phyloP scores from a whole-genome alignment of 1,140 invertebrate species.

The Lithobius niger region DNA sequence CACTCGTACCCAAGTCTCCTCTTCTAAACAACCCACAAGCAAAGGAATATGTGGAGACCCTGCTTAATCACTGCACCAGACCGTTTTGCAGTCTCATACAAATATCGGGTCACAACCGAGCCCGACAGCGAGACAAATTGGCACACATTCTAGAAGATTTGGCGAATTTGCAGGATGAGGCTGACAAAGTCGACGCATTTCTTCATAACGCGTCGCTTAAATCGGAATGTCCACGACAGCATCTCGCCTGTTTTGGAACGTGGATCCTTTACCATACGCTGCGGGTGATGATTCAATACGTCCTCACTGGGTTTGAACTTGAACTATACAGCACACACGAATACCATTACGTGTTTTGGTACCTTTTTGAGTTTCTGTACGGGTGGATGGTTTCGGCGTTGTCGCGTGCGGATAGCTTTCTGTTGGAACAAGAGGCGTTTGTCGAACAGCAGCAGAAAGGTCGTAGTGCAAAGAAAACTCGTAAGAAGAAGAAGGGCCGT shows the following conservation, averaged over 20 bases:
- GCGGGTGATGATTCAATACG: slow-evolving; percentile 87
- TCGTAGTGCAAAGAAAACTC: slow-evolving; percentile 31
- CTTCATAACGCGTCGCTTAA: slow-evolving; percentile 56
- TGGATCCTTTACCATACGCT: slow-evolving; percentile 95
- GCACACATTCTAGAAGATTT: slow-evolving; percentile 80
- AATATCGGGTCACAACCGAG: slow-evolving; percentile 85
- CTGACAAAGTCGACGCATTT: slow-evolving; percentile 76
- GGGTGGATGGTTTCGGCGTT: slow-evolving; percentile 84
- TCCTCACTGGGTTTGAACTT: slow-evolving; percentile 85
- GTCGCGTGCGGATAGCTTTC: slow-evolving; percentile 69
- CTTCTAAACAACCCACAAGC: slow-evolving; percentile 37
- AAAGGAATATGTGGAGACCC: slow-evolving; percentile 74
- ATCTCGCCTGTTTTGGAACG: slow-evolving; percentile 80
- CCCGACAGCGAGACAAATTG: slow-evolving; percentile 83
- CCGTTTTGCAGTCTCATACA: slow-evolving; percentile 78
- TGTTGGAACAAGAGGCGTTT: slow-evolving; percentile 56
- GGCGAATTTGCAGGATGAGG: slow-evolving; percentile 83
- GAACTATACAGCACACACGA: slow-evolving; percentile 94
- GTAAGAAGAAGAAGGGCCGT: slow-evolving; percentile 52
- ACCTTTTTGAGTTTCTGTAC: slow-evolving; percentile 88
- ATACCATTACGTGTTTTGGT: slow-evolving; percentile 91
- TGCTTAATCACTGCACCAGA: slow-evolving; percentile 71
- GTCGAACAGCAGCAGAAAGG: slow-evolving; percentile 21
- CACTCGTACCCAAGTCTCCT: slow-evolving; percentile 45
- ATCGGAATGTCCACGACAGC: slow-evolving; percentile 49